These are phyloP conservation scores for Melanchra persicariae DNA, from an alignment of 2,888 invertebrate genomes.

Conservation along the genomic window DNA sequence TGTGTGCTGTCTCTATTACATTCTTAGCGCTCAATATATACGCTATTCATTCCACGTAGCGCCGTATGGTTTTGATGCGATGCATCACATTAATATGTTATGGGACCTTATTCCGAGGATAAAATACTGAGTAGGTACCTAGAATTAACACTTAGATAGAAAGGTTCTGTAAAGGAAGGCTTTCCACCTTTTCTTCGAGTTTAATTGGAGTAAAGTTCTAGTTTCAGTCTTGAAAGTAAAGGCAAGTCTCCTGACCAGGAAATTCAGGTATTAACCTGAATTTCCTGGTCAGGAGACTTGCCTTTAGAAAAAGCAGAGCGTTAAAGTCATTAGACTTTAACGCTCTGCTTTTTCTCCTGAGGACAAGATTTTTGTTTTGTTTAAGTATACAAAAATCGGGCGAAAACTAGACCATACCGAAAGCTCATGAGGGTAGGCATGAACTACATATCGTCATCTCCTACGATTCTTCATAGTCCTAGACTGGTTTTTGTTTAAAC, in stretches of 20 bases:
- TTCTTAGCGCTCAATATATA: constrained; percentile 19
- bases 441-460: too few species aligned
- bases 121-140: constrained; percentile 6
- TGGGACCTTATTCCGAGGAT: background rate
- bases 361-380: background rate
- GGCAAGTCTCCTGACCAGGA: background rate
- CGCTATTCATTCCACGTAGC: constrained; percentile 20
- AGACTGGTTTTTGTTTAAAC: too few species aligned
- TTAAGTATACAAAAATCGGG: too few species aligned
- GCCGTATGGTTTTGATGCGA: constrained; percentile 7
- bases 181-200: background rate
- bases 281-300: too few species aligned
- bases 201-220: constrained; percentile 22
- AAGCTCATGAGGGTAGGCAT: too few species aligned
- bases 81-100: constrained; percentile 25
- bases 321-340: too few species aligned
- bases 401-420: too few species aligned
- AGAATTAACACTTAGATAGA: background rate
- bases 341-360: background rate
- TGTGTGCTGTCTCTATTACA: constrained; percentile 25
- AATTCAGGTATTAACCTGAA: too few species aligned
- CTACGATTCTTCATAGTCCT: too few species aligned
- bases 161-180: background rate
- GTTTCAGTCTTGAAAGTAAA: constrained; percentile 4
- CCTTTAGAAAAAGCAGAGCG: too few species aligned